Percentiles rank a stretch among this genome's conserved stretches.
phyloP scores from a whole-genome alignment of 30 jellyfish, hydroid and myxozoan genomes.

The Pseudorhiza aurosa region DNA sequence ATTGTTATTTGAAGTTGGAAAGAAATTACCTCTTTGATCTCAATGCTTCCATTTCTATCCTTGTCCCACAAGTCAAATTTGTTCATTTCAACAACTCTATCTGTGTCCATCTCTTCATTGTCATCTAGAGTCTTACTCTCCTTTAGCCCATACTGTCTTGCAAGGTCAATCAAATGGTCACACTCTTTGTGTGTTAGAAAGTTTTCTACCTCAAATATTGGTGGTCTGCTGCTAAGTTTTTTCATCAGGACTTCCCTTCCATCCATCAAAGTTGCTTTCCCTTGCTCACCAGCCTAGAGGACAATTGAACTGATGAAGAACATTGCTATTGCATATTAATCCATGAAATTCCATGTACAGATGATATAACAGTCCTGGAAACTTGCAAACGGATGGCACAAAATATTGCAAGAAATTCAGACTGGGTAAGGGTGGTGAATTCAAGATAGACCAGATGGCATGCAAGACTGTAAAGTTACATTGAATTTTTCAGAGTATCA shows the following conservation, averaged over 20 bases:
- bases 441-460: no score
- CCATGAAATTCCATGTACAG: no score
- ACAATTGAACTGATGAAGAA: no score
- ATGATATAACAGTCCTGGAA: no score
- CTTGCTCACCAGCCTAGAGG: neutral
- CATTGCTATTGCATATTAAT: no score
- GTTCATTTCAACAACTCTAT: neutral
- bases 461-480: no score
- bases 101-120: slow-evolving; percentile 3
- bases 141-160: slow-evolving; percentile 30
- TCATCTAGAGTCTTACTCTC: slow-evolving; percentile 54
- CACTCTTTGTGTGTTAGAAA: slow-evolving; percentile 54
- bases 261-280: neutral
- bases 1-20: no score
- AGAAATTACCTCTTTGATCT: slow-evolving; percentile 54
- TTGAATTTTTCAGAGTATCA: no score
- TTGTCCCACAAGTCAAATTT: slow-evolving; percentile 45
- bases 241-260: slow-evolving; percentile 20
- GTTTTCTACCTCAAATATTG: slow-evolving; percentile 49
- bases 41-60: slow-evolving; percentile 26
- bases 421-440: no score
- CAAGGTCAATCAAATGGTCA: slow-evolving; percentile 49
- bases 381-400: no score
- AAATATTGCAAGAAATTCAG: no score
- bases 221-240: slow-evolving; percentile 56